A percentile compares a stretch with the other conserved stretches of the same genome.
Conservation (phyloP, 2,113 vertebrate species). For the Paraplagusia blochii region DNA sequence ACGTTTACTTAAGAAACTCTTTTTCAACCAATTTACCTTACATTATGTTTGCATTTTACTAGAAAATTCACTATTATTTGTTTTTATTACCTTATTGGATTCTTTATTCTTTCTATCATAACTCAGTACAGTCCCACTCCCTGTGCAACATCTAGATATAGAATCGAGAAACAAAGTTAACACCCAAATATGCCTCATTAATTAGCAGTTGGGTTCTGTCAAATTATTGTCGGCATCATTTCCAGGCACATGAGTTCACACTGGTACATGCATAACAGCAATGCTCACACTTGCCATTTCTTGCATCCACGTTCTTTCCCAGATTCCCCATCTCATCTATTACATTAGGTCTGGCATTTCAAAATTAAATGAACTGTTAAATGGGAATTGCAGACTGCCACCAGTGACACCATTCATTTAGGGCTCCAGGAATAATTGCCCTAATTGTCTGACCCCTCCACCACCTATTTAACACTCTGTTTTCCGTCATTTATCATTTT, state of each 20-base stretch:
- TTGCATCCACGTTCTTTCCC: slow-evolving; percentile 12
- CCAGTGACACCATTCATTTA: slow-evolving; percentile 68
- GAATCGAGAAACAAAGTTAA: slow-evolving; percentile 63
- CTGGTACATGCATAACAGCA: not conserved
- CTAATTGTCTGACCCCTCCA: slow-evolving; percentile 63
- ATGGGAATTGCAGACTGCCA: slow-evolving; percentile 70
- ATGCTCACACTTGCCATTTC: slow-evolving; percentile 6
- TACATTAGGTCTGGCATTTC: slow-evolving; percentile 55
- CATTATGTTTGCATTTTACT: no score
- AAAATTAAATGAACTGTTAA: slow-evolving; percentile 72
- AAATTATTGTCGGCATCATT: slow-evolving; percentile 65
- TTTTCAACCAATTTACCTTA: no score
- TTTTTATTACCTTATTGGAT: slow-evolving; percentile 60
- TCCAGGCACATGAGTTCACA: slow-evolving; percentile 20
- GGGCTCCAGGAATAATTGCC: slow-evolving; percentile 61
- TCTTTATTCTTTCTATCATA: slow-evolving; percentile 53
- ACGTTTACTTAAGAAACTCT: no score
- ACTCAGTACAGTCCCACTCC: slow-evolving; percentile 70
- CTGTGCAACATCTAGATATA: slow-evolving; percentile 50
- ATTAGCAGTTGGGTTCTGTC: slow-evolving; percentile 78
- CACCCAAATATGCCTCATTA: slow-evolving; percentile 75
- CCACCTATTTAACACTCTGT: slow-evolving; percentile 16
- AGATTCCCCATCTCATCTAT: slow-evolving; percentile 50
- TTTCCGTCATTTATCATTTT: slow-evolving; percentile 17
- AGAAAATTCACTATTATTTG: no score